Evolutionary conservation across 2,888 invertebrate species (phyloP), one percentile per base, ranked within the genome.

Genomic region (Lypha dubia): DNA sequence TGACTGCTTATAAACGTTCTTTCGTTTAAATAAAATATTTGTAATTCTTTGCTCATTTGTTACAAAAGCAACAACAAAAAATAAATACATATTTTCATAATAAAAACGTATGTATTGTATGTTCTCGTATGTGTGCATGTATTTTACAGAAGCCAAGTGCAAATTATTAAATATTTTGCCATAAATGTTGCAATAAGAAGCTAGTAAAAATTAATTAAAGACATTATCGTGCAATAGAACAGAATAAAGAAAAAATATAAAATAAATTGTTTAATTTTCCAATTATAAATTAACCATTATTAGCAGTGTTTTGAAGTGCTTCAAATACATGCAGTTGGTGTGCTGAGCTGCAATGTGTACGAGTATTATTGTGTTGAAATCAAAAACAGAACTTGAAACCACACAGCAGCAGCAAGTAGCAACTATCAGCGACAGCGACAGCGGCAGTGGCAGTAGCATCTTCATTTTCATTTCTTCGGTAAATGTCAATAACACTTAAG

Each of bases 401-500:
- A 41, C 65, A 65, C 24, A 32, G 44, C 38, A 38, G 62, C 38
- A 13, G 38, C 38, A 11, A 11, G 13, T 38, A 38, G 38, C 38
- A 49, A 11, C 20, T n/a, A 15, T 28, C 13, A 32, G 28, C 9
- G 8, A 15, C 38, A 51, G 68, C 53, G n/a, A 15, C 51, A 38
- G 38, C 2, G 24, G 8, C n/a, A 11, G 24, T 17, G 20, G 0
- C 13, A 20, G 35, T 17, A 32, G 20, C 71, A 71, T 77, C 77
- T 62, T 62, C 56, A 63, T 84, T 67, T 79, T 46, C 17, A 44
- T 46, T 67, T 58, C 56, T 70, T 75, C 6, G n/a, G 28, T 24
- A 49, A 74, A 63, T 77, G 77, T 56, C 74, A 84, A 63, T 60
- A 84, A 65, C 77, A 70, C 63, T 60, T 17, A 28, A 24, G 15